Evolutionary conservation across 2,113 vertebrate genomes (phyloP).

Genomic region (Xenus cinereus): DNA sequence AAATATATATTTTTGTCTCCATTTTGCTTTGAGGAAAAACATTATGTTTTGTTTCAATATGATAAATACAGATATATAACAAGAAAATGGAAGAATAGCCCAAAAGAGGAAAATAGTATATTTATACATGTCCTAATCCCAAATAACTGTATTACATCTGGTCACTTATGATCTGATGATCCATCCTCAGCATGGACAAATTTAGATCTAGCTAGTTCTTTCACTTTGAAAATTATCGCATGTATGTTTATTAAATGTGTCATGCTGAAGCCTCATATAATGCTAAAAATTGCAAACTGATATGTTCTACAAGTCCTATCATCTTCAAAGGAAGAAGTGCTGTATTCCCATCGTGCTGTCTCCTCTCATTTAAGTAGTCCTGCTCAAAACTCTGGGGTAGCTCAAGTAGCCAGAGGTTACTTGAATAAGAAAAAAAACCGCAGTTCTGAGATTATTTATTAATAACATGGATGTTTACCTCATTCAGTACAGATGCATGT

Average conservation of each 20-base stretch:
- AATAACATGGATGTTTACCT: not conserved
- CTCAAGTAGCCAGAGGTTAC: not conserved
- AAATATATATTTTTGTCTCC: not conserved
- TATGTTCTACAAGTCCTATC: not conserved
- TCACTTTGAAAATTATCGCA: not conserved
- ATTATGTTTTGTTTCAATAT: not conserved
- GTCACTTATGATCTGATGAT: not conserved
- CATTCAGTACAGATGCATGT: not conserved
- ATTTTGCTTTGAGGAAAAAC: not conserved
- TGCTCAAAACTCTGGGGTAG: not conserved
- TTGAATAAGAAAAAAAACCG: not conserved
- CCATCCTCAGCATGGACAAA: not conserved
- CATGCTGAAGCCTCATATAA: not conserved
- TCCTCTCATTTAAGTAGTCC: not conserved
- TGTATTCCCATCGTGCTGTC: not conserved
- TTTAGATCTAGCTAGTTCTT: not conserved
- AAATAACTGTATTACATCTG: not conserved
- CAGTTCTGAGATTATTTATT: not conserved
- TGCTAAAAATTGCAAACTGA: not conserved
- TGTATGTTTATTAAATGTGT: not conserved
- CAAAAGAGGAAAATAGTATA: not conserved
- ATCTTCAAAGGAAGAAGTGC: not conserved
- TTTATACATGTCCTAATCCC: not conserved
- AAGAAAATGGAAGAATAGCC: not conserved
- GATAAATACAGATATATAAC: not conserved